Conservation (phyloP, 2,888 invertebrate genomes). For the Sesamia inferens region DNA sequence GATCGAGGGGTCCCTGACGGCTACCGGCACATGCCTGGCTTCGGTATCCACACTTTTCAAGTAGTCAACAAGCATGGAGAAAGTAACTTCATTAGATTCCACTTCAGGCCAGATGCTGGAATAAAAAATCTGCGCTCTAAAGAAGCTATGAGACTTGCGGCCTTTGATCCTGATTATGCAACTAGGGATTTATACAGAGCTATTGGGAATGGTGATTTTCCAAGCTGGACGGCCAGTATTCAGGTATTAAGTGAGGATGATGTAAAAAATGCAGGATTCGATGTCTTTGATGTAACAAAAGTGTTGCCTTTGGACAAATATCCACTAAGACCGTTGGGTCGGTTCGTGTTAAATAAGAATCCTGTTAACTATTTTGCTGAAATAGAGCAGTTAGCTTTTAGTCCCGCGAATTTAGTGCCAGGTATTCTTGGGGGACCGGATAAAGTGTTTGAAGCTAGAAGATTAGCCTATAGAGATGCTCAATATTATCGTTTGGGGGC, state of each 20-base stretch:
- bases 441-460: slow-evolving; percentile 95
- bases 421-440: slow-evolving; percentile 97
- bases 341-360: slow-evolving; percentile 95
- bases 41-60: slow-evolving; percentile 90
- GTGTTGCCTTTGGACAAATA: slow-evolving; percentile 94
- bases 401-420: slow-evolving; percentile 96
- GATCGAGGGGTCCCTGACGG: slow-evolving; percentile 98
- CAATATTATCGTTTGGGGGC: slow-evolving; percentile 95
- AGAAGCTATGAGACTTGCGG: slow-evolving; percentile 91
- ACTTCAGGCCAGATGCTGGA: slow-evolving; percentile 96
- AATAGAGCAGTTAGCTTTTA: slow-evolving; percentile 97
- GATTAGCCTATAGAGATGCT: slow-evolving; percentile 96
- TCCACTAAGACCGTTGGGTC: slow-evolving; percentile 95
- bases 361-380: slow-evolving; percentile 97
- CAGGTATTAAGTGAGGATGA: slow-evolving; percentile 96
- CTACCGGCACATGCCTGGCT: slow-evolving; percentile 97
- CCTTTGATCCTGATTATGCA: slow-evolving; percentile 95
- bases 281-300: slow-evolving; percentile 98
- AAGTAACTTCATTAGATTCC: slow-evolving; percentile 95
- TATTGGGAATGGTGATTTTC: slow-evolving; percentile 92
- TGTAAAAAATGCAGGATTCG: slow-evolving; percentile 93
- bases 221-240: slow-evolving; percentile 94
- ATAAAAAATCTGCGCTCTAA: slow-evolving; percentile 93
- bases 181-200: slow-evolving; percentile 96
- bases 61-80: slow-evolving; percentile 92